Conservation (phyloP, 2,797 vertebrate genomes). For the Sebastiscus albofasciatus region DNA sequence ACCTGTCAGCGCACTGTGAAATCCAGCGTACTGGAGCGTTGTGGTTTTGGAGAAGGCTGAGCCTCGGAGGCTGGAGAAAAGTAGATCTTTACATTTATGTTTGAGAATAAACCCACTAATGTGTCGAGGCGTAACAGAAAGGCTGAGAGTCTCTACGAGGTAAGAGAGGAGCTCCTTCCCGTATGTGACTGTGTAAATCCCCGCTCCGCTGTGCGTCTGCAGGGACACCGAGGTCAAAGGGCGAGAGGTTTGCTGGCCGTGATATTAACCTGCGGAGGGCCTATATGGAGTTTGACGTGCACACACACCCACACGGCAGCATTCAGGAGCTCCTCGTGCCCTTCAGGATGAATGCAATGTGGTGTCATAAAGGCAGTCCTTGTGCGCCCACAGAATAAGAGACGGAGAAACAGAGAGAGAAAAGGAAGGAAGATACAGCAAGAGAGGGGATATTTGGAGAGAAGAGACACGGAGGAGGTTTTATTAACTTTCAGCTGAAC, state of each 20-base stretch:
- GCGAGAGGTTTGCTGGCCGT: constrained; percentile 25
- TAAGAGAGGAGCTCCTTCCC: constrained; percentile 10
- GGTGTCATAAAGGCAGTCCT: constrained; percentile 23
- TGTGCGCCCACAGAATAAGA: constrained; percentile 34
- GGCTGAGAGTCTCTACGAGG: not conserved
- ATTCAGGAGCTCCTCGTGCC: constrained; percentile 41
- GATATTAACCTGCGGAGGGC: constrained; percentile 38
- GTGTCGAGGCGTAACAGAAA: not conserved
- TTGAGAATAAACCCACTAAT: constrained; percentile 14
- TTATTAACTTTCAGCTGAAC: constrained; percentile 63
- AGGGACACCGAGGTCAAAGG: constrained; percentile 34
- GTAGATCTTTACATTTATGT: not conserved
- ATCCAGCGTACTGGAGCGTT: not conserved
- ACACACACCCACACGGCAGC: constrained; percentile 28
- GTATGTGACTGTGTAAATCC: constrained; percentile 5
- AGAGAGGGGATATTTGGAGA: constrained; percentile 34
- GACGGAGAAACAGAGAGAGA: not conserved
- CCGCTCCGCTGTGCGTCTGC: constrained; percentile 5
- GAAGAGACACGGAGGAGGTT: constrained; percentile 29
- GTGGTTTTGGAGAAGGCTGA: not conserved
- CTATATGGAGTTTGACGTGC: constrained; percentile 4
- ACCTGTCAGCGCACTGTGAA: not conserved
- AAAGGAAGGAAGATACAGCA: constrained; percentile 15
- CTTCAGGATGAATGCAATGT: constrained; percentile 54
- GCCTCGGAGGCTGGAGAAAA: not conserved